A percentile compares a stretch with the other conserved stretches of the same genome.
These are phyloP conservation scores for Dugesia japonica DNA, from an alignment of 2,888 invertebrate species.

Conservation along the genomic window DNA sequence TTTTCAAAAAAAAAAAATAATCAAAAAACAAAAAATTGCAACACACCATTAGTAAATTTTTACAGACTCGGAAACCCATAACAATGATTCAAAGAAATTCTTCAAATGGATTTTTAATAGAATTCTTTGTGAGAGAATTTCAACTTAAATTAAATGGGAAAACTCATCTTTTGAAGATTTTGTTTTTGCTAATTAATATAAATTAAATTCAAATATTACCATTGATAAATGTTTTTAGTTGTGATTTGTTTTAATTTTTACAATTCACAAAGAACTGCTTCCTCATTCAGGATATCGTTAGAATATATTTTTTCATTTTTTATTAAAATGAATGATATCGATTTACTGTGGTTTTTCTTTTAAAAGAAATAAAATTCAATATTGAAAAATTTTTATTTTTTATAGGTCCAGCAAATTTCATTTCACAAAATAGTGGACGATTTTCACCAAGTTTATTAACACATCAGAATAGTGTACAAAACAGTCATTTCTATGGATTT, in stretches of 20 bases:
- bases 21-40: too few relatives aligned
- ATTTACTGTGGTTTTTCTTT: too few relatives aligned
- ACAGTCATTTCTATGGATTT: slow-evolving; percentile 16
- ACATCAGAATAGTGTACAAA: slow-evolving; percentile 22
- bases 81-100: background rate
- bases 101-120: background rate
- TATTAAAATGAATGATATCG: background rate
- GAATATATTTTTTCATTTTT: background rate
- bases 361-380: too few relatives aligned
- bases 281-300: slow-evolving; percentile 5
- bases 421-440: slow-evolving; percentile 17
- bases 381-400: too few relatives aligned
- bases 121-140: background rate
- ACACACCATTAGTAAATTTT: background rate
- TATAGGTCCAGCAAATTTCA: background rate
- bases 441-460: slow-evolving; percentile 25
- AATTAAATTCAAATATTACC: background rate
- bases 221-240: background rate
- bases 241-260: too few relatives aligned
- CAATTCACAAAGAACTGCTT: background rate
- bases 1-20: too few relatives aligned
- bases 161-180: slow-evolving; percentile 8
- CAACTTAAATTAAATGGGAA: background rate
- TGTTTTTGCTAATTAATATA: background rate
- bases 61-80: background rate